Evolutionary conservation across 37 sponge, comb jelly and placozoan genomes (phyloP), one percentile per base, ranked within the genome.

Genomic region (Halisarca cf. caerulea): DNA sequence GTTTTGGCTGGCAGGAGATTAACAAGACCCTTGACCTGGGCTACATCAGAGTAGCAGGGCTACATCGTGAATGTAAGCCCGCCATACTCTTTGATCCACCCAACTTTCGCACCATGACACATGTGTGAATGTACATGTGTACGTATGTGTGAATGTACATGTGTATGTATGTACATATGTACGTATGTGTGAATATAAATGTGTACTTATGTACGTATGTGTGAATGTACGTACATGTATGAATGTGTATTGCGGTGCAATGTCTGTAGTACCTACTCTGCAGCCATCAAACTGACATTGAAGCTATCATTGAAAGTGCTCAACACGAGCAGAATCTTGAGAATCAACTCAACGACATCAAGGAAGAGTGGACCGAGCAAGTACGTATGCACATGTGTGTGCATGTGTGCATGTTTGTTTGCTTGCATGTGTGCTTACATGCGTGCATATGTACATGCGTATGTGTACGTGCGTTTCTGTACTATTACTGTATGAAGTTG

Each of bases 311-410:
- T 8, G 41, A 36, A 0, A 74, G 86, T 90, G 95, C 97, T n/a
- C 59, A 61, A 35, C 33, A 36, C n/a, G 95, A 94, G 40, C 80
- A 86, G 28, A 54, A 88, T 0, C 85, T 97, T 38, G 95, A 94
- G 66, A 61, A 83, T 37, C 72, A 86, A 58, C 84, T 92, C 55
- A 83, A 77, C 57, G 58, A 36, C 36, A 90, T 94, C 17, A 90
- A 92, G 75, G 97, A 94, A 51, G 89, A 91, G 58, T 97, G 97
- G 95, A 89, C 86, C 21, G 95, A 97, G 77, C 93, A 92, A 82
- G 92, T 92, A 33, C 23, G 75, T 68, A 15, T 66, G 55, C 35
- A 34, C 30, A 34, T 68, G 69, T 68, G 34, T 68, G 69, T 68
- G 34, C 35, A 18, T 68, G 34, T 32, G 69, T 30, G 69, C 17